Percentiles rank a stretch among this genome's conserved stretches.
phyloP scores from a whole-genome alignment of 2,888 invertebrate genomes.

The Macroteleia sp. region DNA sequence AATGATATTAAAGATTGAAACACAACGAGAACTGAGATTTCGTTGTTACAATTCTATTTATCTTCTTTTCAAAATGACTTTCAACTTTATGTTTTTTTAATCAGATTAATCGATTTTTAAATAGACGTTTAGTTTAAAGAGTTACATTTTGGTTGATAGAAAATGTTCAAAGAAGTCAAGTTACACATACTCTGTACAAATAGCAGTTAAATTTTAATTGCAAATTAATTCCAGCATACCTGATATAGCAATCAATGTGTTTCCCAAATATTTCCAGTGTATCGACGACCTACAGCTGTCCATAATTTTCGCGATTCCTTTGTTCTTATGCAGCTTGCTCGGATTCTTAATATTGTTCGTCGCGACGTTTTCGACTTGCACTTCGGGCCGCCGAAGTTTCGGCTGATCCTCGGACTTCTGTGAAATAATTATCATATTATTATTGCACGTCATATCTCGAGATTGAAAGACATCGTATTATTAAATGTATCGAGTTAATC shows the following conservation, averaged over 20 bases:
- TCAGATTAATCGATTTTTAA: no score
- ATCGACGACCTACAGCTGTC: conserved; percentile 71
- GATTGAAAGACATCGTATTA: no score
- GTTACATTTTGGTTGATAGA: no score
- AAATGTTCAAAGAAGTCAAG: no score
- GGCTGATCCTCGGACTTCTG: conserved; percentile 57
- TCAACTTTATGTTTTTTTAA: no score
- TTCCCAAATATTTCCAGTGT: conserved; percentile 71
- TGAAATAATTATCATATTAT: conserved; percentile 40
- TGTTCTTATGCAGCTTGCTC: conserved; percentile 54
- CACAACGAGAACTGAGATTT: neutral
- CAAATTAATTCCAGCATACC: no score
- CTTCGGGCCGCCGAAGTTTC: conserved; percentile 63
- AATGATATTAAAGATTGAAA: neutral
- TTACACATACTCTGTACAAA: no score
- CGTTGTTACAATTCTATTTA: no score
- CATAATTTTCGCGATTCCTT: conserved; percentile 72
- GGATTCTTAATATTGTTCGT: conserved; percentile 42
- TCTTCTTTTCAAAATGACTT: no score
- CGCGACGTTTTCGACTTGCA: conserved; percentile 25
- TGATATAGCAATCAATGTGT: conserved; percentile 67
- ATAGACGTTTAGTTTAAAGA: no score
- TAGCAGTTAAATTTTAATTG: no score
- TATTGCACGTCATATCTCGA: neutral
- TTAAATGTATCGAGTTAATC: no score